Evolutionary conservation across 1,140 invertebrate genomes (phyloP), one percentile per base, ranked within the genome.

Genomic region (Octopus sinensis): DNA sequence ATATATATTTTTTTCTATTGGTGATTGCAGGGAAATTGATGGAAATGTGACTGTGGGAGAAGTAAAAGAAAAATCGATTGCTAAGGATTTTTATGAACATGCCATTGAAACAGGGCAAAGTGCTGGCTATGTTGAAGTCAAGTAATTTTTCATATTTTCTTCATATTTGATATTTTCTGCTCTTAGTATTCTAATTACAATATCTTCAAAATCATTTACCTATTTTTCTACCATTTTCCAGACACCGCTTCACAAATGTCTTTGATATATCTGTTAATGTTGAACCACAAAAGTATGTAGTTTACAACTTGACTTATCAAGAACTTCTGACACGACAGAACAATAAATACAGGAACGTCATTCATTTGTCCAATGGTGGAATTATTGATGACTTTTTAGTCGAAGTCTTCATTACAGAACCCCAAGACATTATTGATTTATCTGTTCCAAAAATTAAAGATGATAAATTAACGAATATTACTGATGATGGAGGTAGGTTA

Each of bases 41-140:
- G 83, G 79, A 4, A 71, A 81, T 7, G 30, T 84, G 12, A 77
- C 81, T 7, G 17, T 73, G 12, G 84, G 82, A 4, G 79, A 79
- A 54, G 84, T 86, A 23, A 84, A 85, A 75, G 83, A 83, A 51
- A 85, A 85, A 79, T 82, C 83, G 43, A 80, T 54, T 12, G 85
- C 85, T n/a, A 82, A 79, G 53, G 54, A 82, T 54, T 71, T 80
- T 12, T 86, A 85, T 62, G 79, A 80, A 54, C 76, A 80, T 51
- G 84, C 85, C n/a, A 78, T 81, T 53, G 53, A 54, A 51, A 54
- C 77, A 54, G 84, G 84, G 71, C 76, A 85, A 79, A 84, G 80
- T 81, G 84, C 83, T 4, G 83, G 81, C 17, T 78, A 84, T 68
- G 80, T 85, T 52, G 80, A 54, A 52, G 81, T 62, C 56, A 43